Conservation (phyloP, 1,140 invertebrate species). For the Marisa cornuarietis region DNA sequence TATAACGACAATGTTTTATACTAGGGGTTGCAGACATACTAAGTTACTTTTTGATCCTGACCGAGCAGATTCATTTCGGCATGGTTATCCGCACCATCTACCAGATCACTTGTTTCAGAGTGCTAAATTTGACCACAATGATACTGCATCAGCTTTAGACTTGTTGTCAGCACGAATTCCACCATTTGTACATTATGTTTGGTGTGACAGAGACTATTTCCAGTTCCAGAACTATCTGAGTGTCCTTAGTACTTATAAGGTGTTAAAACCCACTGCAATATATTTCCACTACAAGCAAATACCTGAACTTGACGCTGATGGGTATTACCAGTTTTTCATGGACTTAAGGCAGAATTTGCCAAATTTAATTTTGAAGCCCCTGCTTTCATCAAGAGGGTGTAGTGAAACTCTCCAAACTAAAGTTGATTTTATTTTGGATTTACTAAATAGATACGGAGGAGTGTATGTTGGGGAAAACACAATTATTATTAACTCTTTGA, state of each 20-base stretch:
- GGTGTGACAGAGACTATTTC: slow-evolving; percentile 45
- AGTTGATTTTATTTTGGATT: slow-evolving; percentile 16
- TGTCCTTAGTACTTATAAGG: slow-evolving; percentile 45
- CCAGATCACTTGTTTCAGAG: slow-evolving; percentile 13
- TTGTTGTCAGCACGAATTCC: slow-evolving; percentile 12
- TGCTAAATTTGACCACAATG: neutral
- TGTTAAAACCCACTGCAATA: slow-evolving; percentile 33
- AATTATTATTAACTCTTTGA: slow-evolving; percentile 22
- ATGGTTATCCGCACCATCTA: slow-evolving; percentile 4
- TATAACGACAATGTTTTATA: slow-evolving; percentile 18
- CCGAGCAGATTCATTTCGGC: slow-evolving; percentile 17
- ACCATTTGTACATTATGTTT: slow-evolving; percentile 37
- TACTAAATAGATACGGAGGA: slow-evolving; percentile 34
- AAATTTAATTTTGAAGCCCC: slow-evolving; percentile 20
- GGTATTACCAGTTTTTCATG: slow-evolving; percentile 38
- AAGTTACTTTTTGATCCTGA: slow-evolving; percentile 8
- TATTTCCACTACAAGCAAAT: slow-evolving; percentile 30
- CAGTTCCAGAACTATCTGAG: slow-evolving; percentile 50
- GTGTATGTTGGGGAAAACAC: slow-evolving; percentile 33
- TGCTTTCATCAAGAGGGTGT: slow-evolving; percentile 25
- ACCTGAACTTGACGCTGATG: slow-evolving; percentile 33
- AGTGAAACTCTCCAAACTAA: slow-evolving; percentile 5
- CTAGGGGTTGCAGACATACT: slow-evolving; percentile 17
- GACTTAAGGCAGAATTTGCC: slow-evolving; percentile 34
- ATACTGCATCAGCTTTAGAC: neutral